phyloP scores from a whole-genome alignment of 2,113 vertebrate species.

The Scomber scombrus region DNA sequence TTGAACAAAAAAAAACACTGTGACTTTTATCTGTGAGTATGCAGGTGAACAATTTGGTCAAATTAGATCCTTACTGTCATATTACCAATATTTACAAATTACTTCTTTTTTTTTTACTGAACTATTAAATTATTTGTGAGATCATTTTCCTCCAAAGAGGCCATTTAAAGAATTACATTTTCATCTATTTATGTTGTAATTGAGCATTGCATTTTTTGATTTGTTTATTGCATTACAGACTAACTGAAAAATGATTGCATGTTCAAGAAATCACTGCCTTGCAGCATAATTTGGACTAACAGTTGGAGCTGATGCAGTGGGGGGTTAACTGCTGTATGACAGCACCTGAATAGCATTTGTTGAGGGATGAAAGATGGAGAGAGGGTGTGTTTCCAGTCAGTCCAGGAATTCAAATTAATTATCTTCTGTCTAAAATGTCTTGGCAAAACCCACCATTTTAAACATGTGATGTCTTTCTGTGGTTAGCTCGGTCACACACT shows the following conservation, averaged over 20 bases:
- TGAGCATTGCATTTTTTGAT: too few species aligned
- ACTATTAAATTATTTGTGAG: too few species aligned
- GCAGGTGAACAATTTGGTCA: neutral
- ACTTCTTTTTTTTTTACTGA: too few species aligned
- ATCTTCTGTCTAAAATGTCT: neutral
- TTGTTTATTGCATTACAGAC: too few species aligned
- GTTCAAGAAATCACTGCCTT: neutral
- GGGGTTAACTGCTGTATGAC: slow-evolving; percentile 20
- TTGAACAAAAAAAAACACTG: slow-evolving; percentile 64
- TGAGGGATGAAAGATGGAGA: slow-evolving; percentile 5
- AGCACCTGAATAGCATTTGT: slow-evolving; percentile 16
- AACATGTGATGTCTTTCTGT: slow-evolving; percentile 6
- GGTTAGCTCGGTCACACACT: slow-evolving; percentile 16
- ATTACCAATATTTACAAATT: too few species aligned
- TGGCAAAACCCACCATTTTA: neutral
- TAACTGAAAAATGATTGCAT: too few species aligned
- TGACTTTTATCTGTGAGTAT: slow-evolving; percentile 4
- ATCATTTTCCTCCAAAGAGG: too few species aligned
- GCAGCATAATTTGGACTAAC: neutral
- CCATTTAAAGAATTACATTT: too few species aligned
- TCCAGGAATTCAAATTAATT: slow-evolving; percentile 27
- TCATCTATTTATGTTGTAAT: too few species aligned
- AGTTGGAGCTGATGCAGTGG: neutral
- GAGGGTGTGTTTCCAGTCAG: slow-evolving; percentile 9
- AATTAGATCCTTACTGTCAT: neutral